These are phyloP conservation scores for Lethenteron reissneri DNA, from an alignment of 2,113 vertebrate species.

Conservation along the genomic window DNA sequence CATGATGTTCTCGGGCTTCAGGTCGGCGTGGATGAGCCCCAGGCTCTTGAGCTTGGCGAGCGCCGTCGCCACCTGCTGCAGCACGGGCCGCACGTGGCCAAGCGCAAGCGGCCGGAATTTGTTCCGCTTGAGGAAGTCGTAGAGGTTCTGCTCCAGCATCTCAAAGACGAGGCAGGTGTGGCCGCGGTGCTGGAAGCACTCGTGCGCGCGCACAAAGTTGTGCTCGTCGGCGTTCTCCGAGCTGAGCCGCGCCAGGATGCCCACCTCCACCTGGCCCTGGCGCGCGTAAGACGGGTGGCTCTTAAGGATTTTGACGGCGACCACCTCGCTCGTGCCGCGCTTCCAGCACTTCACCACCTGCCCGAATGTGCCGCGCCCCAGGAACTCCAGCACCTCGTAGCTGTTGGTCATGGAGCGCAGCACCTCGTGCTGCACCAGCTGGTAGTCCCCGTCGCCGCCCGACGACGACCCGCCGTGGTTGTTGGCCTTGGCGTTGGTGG, in stretches of 20 bases:
- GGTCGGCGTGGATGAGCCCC: constrained; percentile 87
- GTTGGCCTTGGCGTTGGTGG: constrained; percentile 76
- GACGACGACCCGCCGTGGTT: constrained; percentile 51
- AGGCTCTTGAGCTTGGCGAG: constrained; percentile 95
- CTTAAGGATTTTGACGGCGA: constrained; percentile 95
- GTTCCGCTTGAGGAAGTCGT: constrained; percentile 98
- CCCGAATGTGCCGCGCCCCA: constrained; percentile 84
- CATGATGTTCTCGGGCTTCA: constrained; percentile 99
- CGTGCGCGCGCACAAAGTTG: constrained; percentile 90
- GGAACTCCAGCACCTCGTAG: constrained; percentile 82
- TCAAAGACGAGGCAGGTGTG: constrained; percentile 98
- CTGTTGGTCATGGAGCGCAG: constrained; percentile 99
- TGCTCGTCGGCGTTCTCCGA: constrained; percentile 89
- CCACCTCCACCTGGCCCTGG: constrained; percentile 94
- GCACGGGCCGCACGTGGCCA: constrained; percentile 79
- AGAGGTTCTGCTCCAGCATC: constrained; percentile 98
- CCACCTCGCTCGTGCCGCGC: constrained; percentile 89
- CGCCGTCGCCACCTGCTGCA: constrained; percentile 87
- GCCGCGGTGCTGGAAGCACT: constrained; percentile 99
- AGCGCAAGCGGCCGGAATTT: constrained; percentile 96
- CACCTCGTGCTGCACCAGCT: constrained; percentile 91
- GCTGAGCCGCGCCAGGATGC: constrained; percentile 87
- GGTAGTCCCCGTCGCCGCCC: constrained; percentile 90
- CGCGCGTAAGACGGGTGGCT: constrained; percentile 92
- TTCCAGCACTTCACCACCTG: constrained; percentile 99